Evolutionary conservation across 1,140 invertebrate species (phyloP).

Genomic region (Heliothis virescens): DNA sequence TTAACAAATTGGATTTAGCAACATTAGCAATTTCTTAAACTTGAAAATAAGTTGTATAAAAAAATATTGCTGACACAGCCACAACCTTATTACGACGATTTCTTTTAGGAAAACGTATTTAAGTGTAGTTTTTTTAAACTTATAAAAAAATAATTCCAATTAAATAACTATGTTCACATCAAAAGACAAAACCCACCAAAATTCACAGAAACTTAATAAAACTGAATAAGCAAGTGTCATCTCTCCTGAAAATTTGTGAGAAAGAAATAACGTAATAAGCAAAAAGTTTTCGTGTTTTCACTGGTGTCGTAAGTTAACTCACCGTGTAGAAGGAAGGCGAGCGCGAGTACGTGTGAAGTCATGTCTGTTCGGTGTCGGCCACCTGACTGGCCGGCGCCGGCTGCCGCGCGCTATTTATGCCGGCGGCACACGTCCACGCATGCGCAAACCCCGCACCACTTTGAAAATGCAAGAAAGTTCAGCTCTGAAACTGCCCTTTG

Average conservation of each 20-base stretch:
- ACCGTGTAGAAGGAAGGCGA: slow-evolving; percentile 1
- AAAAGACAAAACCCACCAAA: no score
- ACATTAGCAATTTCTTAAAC: neutral
- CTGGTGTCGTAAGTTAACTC: neutral
- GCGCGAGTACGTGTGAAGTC: neutral
- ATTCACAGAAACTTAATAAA: no score
- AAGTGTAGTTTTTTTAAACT: no score
- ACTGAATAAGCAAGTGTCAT: neutral
- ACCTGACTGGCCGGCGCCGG: neutral
- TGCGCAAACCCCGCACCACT: neutral
- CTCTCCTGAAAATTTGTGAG: neutral
- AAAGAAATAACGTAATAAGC: no score
- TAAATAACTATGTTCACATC: no score
- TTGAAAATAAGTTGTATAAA: no score
- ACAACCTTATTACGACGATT: no score
- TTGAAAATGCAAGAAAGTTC: neutral
- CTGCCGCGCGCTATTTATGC: neutral
- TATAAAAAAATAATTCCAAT: no score
- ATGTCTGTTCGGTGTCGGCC: neutral
- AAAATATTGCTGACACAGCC: no score
- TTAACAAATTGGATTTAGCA: neutral
- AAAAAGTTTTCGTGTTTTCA: neutral
- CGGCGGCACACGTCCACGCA: neutral
- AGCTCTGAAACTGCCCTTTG: no score
- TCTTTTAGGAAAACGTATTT: no score